Base-by-base conservation (phyloP, 2,797 vertebrate species). In the Lacerta agilis region DNA sequence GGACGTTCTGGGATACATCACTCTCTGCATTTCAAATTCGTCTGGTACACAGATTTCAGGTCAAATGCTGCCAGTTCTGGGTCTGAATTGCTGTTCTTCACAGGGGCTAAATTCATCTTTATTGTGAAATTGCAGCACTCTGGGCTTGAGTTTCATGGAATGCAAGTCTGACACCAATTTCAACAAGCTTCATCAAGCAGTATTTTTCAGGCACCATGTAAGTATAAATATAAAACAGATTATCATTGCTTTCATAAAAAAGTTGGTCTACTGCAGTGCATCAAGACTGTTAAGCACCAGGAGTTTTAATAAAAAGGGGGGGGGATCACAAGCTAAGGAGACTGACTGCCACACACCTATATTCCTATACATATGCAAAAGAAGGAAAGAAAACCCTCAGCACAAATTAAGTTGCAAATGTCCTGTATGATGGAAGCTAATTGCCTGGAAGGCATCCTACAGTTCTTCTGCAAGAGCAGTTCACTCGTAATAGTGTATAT, bases 391-490 rank as follows among this genome's bases (percentile, higher is more conserved):
- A 38, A 20, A 33, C 61, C 25, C 15, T n/a, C 64, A 45, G 45
- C 58, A 90, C 18, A 89, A 89, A 92, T 86, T 90, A 88, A 29
- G 61, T 20, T 18, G 23, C 7, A 61, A 76, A 73, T 92, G 85
- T 79, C 84, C 76, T 29, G 3, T 23, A 45, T 55, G 93, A 87
- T 67, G 77, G 77, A 79, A 93, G 55, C 8, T 89, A 91, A 92
- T 45, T 92, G 85, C 49, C 84, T 90, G 79, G 82, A 92, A 95
- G 85, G 89, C 86, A 92, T 88, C 45, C 90, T 93, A 67, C 87
- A 89, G 71, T 89, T 90, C 79, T 55, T 23, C 45, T 86, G 79
- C 82, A 90, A 90, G n/a, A 73, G 58, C 38, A 78, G 77, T 92
- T 90, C 86, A 85, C 36, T 88, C 79, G 45, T 82, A 79, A 67